Base-by-base conservation (phyloP, 2,797 vertebrate genomes). In the Lepidocolaptes lacrymiger region DNA sequence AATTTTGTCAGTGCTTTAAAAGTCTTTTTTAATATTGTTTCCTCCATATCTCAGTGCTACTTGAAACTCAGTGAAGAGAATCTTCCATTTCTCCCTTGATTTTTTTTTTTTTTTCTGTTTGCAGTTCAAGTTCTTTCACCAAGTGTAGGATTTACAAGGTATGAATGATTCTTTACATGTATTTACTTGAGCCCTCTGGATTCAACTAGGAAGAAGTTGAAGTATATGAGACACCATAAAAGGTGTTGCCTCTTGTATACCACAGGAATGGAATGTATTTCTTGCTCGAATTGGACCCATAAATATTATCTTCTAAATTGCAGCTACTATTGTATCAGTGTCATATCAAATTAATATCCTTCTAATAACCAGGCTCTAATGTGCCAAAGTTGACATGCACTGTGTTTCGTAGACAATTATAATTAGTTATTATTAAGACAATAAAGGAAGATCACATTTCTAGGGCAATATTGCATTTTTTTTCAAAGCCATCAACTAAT, bases 391-490 rank as follows among this genome's bases (percentile, higher is more conserved):
- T 90, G 62, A 44, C 15, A 49, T 37, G 14, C 12, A 61, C 12
- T 37, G 12, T 59, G 26, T 37, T 67, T 89, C 87, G 21, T 13
- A 71, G 27, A 43, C 28, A 67, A 83, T 77, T 77, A 58, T 32
- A 67, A 83, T 77, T 77, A 58, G 87, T 87, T 82, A 37, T 67
- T 85, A 87, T 92, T 82, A 89, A 74, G 30, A 61, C 15, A 93
- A 52, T 74, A 69, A 74, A 73, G 49, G 86, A 76, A 77, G 9
- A 55, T 64, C 26, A 23, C 4, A 18, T 32, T 93, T 87, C 52
- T 49, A 67, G 18, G 41, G 30, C 12, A 71, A 54, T 51, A 85
- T 64, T n/a, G 18, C 4, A 55, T 32, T 69, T 66, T 46, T 16
- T 18, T 18, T 7, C 30, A 81, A 67, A 0, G 0, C 5, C 21